These are phyloP conservation scores for Bubo bubo DNA, from an alignment of 2,113 vertebrate genomes.

Conservation along the genomic window DNA sequence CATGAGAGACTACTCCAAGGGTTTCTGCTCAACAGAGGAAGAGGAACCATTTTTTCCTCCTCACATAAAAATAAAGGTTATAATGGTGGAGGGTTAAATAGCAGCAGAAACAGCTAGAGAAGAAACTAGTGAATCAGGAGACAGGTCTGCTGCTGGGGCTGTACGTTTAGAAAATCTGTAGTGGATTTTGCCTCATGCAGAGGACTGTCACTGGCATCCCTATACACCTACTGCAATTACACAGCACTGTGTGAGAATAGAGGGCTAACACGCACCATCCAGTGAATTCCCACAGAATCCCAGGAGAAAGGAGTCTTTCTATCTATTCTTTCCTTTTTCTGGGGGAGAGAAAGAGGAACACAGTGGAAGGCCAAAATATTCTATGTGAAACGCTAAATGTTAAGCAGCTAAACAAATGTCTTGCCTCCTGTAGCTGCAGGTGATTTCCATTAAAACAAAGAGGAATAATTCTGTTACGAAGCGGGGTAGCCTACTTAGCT, in stretches of 20 bases:
- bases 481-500: not conserved
- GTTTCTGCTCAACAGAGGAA: not conserved
- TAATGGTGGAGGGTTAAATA: not conserved
- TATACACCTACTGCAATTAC: not conserved
- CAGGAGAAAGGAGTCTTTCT: not conserved
- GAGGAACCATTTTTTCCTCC: not conserved
- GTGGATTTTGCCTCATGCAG: too few relatives aligned
- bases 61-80: not conserved
- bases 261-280: not conserved
- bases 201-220: not conserved
- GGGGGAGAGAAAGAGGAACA: not conserved
- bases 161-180: not conserved
- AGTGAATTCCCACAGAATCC: not conserved
- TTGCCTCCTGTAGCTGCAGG: not conserved
- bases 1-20: not conserved
- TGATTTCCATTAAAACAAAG: not conserved
- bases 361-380: not conserved
- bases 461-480: not conserved
- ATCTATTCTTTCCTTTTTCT: not conserved
- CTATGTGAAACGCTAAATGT: not conserved
- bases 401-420: not conserved
- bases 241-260: not conserved
- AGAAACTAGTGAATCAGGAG: not conserved
- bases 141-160: not conserved
- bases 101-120: not conserved